Evolutionary conservation across 2,888 invertebrate genomes (phyloP), one percentile per base, ranked within the genome.

Genomic region (Aleiodes alternator): DNA sequence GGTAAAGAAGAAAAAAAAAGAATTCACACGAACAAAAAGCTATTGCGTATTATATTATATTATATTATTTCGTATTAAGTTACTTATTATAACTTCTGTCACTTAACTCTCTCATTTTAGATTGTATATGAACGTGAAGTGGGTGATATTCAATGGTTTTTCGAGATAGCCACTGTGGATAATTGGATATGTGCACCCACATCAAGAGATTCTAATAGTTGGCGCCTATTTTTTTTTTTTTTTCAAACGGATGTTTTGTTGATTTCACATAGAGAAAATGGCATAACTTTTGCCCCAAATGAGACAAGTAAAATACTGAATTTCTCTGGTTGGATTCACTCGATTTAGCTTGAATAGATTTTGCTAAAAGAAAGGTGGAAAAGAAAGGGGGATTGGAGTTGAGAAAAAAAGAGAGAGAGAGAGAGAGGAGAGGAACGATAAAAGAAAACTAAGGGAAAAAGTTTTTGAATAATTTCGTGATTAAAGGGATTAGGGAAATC

Each of bases 161-260:
- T 77, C 77, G 79, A 73, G 76, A 81, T 80, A 82, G 82, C 84
- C 85, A 84, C 84, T 85, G 82, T 85, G 79, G 82, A 84, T 85
- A 85, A 85, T 85, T 84, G 84, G 83, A 75, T 9, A 81, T 81
- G 23, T 82, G 81, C 84, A 84, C 83, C 85, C 82, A 84, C 82
- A 73, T 71, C 9, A 5, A 43, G 56, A 68, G 43, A 9, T 3
- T 55, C 56, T 70, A 57, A 57, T 59, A n/a, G 12, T 29, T 57
- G 23, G 31, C 50, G 73, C 50, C 50, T 57, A 55, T 64, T 72
- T 69, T 34, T 59, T 23, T 23, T 23, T 23, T 23, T 23, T 23
- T 23, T 23, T 23, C 2, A 23, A 23, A 74, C 57, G 51, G 64
- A 34, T 43, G 48, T 69, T 73, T 69, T 56, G 71, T 68, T 71